Base-by-base conservation (phyloP, 2,888 invertebrate genomes). In the Amphipyra berbera region DNA sequence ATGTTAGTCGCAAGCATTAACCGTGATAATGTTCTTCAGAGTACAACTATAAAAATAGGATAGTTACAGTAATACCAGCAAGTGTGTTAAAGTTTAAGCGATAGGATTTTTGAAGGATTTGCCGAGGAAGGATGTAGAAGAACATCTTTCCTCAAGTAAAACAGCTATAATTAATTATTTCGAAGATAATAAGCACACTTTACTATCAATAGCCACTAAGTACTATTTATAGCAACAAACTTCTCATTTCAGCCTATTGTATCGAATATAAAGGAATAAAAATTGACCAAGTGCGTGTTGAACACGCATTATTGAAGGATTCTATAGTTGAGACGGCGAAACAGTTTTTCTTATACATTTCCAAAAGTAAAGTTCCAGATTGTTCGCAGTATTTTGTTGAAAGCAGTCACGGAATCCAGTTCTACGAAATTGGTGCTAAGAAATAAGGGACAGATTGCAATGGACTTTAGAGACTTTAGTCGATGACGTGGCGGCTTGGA, bases 221-320 rank as follows among this genome's bases (percentile, higher is more conserved):
- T 57, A 44, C 38, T 63, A 61, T 58, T 56, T 52, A 13, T 52
- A 60, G 12, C 21, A 41, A 54, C 37, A 47, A 12, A 55, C 35
- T 52, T 73, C 61, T 61, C 45, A 63, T 73, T 73, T 58, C 8
- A 48, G 41, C 58, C 61, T 61, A 66, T 76, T 76, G 61, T 77
- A 49, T 40, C n/a, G 10, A 52, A 54, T 30, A 77, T 55, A 64
- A 77, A 63, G 30, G 45, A 70, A 67, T 61, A 46, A 61, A 66
- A 67, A 71, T 74, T 65, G 52, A 68, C 61, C 68, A 65, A 63
- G 62, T 75, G 72, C 76, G 78, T 76, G 72, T 47, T 35, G 35
- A 60, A 52, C 62, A 53, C 56, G 56, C 65, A 61, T 78, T 71
- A 78, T 75, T 62, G 52, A 60, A 71, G 50, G 53, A 64, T 61